Conservation (phyloP, 2,888 invertebrate species). For the Hermaeophaga mercurialis region DNA sequence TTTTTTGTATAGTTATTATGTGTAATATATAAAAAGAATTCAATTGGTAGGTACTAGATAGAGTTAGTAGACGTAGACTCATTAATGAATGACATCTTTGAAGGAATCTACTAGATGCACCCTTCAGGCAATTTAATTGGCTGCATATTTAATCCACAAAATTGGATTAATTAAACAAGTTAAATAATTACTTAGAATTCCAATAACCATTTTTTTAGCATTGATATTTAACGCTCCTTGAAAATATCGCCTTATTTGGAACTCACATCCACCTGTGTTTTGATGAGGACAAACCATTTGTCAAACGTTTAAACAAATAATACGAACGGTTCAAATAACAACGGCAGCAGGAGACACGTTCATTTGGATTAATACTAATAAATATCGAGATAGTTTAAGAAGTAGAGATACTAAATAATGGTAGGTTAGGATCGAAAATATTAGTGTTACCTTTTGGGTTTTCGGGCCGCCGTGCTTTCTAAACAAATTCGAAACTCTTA, state of each 20-base stretch:
- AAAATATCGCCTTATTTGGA: slow-evolving; percentile 21
- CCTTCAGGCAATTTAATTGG: not conserved
- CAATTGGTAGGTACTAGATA: too few relatives aligned
- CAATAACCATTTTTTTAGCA: too few relatives aligned
- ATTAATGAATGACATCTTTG: slow-evolving; percentile 16
- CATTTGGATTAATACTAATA: slow-evolving; percentile 3
- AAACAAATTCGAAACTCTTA: slow-evolving; percentile 27
- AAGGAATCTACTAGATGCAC: slow-evolving; percentile 4
- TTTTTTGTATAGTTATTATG: too few relatives aligned
- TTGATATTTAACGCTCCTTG: slow-evolving; percentile 7
- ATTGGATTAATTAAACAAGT: too few relatives aligned
- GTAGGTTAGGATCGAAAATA: slow-evolving; percentile 18
- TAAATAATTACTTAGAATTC: too few relatives aligned
- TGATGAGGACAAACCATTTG: too few relatives aligned
- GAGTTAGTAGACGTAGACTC: slow-evolving; percentile 10
- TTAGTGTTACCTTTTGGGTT: slow-evolving; percentile 35
- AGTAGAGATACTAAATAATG: not conserved
- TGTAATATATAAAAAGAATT: too few relatives aligned
- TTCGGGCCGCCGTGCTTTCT: slow-evolving; percentile 31
- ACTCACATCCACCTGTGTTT: slow-evolving; percentile 17
- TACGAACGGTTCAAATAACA: not conserved
- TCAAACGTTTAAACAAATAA: not conserved
- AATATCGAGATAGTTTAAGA: not conserved
- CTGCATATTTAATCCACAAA: too few relatives aligned
- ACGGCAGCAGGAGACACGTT: not conserved